Conservation (phyloP, 2,888 invertebrate species). For the Xiphydria camelus region DNA sequence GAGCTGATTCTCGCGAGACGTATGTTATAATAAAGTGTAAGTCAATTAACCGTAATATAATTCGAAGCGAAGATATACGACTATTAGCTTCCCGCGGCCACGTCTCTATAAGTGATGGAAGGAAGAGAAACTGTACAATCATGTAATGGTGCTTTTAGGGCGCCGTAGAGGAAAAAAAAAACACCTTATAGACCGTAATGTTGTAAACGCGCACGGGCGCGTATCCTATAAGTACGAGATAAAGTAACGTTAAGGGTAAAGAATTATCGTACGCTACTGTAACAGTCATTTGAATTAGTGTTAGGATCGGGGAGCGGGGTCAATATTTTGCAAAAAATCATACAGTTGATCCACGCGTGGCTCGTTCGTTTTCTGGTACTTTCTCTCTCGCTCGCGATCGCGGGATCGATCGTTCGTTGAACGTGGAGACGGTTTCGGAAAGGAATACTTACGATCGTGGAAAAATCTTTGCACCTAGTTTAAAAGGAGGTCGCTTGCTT, state of each 20-base stretch:
- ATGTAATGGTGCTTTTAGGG: slow-evolving; percentile 22
- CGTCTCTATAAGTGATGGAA: slow-evolving; percentile 14
- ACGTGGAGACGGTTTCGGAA: too few relatives aligned
- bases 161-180: slow-evolving; percentile 9
- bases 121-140: slow-evolving; percentile 32
- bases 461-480: too few relatives aligned
- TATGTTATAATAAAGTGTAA: slow-evolving; percentile 27
- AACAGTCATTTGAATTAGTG: slow-evolving; percentile 6
- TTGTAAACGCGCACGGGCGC: not conserved
- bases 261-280: slow-evolving; percentile 5
- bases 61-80: not conserved
- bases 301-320: not conserved
- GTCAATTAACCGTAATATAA: slow-evolving; percentile 30
- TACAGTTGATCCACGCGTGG: slow-evolving; percentile 14
- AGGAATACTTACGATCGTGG: too few relatives aligned
- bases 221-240: slow-evolving; percentile 1
- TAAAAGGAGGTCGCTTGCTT: too few relatives aligned
- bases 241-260: slow-evolving; percentile 9
- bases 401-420: too few relatives aligned
- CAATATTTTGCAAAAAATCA: slow-evolving; percentile 12
- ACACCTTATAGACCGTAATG: slow-evolving; percentile 11
- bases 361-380: slow-evolving; percentile 11
- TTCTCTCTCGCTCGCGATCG: slow-evolving; percentile 16
- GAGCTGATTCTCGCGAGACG: slow-evolving; percentile 15
- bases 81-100: too few relatives aligned